Base-by-base conservation (phyloP, 2,888 invertebrate species). In the Branchipolynoe longqiensis region DNA sequence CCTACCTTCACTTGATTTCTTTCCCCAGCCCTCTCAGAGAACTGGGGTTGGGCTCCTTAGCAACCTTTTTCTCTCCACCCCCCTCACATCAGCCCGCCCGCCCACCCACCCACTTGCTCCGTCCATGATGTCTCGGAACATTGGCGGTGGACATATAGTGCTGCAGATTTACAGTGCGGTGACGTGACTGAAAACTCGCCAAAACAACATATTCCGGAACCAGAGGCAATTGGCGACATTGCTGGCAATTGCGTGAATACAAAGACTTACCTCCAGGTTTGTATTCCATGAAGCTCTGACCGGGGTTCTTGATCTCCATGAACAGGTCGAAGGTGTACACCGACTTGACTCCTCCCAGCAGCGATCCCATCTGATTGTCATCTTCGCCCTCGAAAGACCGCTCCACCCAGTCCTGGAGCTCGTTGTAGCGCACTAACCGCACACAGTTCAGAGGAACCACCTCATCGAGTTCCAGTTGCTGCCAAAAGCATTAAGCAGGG, bases 351-450 rank as follows among this genome's bases (percentile, higher is more conserved):
- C 92, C 95, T 88, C 94, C 94, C 31, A 94, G 92, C 78, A 95
- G 93, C 94, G 94, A 89, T 91, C 93, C 92, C 86, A 95, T 93
- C 0, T 92, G 87, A 73, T 95, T 94, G 48, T 86, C 84, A 62
- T 95, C 95, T 78, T 94, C 94, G 0, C 94, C 95, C 87, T 96
- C 96, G 90, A 96, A 96, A 85, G 96, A 96, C 87, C 95, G 95
- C 87, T 96, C 95, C 38, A 97, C 95, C 14, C 95, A 95, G 87
- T 96, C 96, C 86, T 95, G 94, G 73, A 94, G 93, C 84, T 95
- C 95, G 90, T 96, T 95, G 90, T 96, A 97, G 85, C 95, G 95
- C 31, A 97, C 96, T 38, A 97, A 94, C 4, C 97, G 95, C 90
- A 96, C 96, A 87, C 96, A 95, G 82, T 95, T 95, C n/a, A 95